Percentiles rank a stretch among this genome's conserved stretches.
phyloP scores from a whole-genome alignment of 2,888 invertebrate genomes.

The Adelphocoris suturalis region DNA sequence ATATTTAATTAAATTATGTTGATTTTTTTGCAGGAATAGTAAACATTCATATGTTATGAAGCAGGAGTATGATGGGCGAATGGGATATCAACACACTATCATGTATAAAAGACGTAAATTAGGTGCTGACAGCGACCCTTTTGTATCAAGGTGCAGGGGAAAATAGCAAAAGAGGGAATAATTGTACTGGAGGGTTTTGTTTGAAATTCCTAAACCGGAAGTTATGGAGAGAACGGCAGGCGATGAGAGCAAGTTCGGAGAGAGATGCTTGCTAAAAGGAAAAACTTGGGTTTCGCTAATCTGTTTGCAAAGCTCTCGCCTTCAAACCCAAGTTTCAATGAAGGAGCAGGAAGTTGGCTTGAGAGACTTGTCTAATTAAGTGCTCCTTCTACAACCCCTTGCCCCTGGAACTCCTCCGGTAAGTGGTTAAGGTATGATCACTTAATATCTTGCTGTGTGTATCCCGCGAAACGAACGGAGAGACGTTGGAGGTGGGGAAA shows the following conservation, averaged over 20 bases:
- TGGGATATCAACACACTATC: no score
- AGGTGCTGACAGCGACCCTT: no score
- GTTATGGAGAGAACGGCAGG: constrained; percentile 53
- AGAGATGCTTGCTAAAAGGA: constrained; percentile 63
- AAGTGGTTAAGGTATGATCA: constrained; percentile 69
- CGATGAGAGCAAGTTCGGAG: constrained; percentile 23
- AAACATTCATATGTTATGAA: no score
- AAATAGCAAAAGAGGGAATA: no score
- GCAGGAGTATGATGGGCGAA: no score
- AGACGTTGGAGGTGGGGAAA: neutral
- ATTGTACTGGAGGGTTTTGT: neutral
- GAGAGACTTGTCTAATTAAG: constrained; percentile 71
- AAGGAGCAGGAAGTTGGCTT: constrained; percentile 69
- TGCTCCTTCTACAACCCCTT: constrained; percentile 48
- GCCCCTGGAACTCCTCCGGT: constrained; percentile 41
- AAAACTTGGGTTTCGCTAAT: constrained; percentile 69
- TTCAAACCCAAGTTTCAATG: constrained; percentile 67
- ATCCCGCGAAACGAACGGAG: constrained; percentile 38
- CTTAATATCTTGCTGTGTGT: constrained; percentile 69
- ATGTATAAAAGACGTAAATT: no score
- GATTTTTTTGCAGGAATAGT: no score
- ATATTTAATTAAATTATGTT: no score
- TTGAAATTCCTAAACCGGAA: constrained; percentile 57
- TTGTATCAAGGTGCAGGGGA: no score
- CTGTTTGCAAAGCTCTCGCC: constrained; percentile 70